Evolutionary conservation across 1,140 invertebrate species (phyloP).

Genomic region (Argopecten irradians): DNA sequence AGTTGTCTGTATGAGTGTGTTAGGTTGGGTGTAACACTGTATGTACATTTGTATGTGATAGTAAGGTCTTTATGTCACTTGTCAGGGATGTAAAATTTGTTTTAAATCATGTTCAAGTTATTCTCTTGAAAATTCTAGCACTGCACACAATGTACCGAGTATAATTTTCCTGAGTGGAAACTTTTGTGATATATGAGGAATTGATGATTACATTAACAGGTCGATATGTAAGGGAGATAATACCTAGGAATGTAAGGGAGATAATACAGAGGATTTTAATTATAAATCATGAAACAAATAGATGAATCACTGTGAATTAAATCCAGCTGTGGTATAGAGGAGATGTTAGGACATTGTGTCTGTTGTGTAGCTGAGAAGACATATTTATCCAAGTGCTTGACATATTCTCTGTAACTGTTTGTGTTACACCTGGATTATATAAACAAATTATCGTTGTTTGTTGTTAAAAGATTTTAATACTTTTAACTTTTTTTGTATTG

Average conservation of each 20-base stretch:
- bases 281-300: background rate
- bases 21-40: background rate
- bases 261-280: background rate
- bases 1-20: background rate
- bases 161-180: background rate
- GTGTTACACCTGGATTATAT: background rate
- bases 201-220: no score
- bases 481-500: slow-evolving; percentile 4
- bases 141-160: background rate
- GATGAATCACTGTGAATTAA: no score
- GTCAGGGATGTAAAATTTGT: background rate
- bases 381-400: slow-evolving; percentile 20
- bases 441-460: background rate
- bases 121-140: background rate
- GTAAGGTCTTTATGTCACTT: background rate
- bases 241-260: background rate
- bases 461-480: slow-evolving; percentile 23
- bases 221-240: no score
- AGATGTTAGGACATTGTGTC: no score
- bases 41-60: background rate
- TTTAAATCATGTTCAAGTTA: background rate
- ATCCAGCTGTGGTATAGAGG: no score
- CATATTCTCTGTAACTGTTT: background rate
- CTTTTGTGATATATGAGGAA: background rate
- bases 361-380: background rate